These are phyloP conservation scores for Falco naumanni DNA, from an alignment of 2,797 vertebrate species.

Conservation along the genomic window DNA sequence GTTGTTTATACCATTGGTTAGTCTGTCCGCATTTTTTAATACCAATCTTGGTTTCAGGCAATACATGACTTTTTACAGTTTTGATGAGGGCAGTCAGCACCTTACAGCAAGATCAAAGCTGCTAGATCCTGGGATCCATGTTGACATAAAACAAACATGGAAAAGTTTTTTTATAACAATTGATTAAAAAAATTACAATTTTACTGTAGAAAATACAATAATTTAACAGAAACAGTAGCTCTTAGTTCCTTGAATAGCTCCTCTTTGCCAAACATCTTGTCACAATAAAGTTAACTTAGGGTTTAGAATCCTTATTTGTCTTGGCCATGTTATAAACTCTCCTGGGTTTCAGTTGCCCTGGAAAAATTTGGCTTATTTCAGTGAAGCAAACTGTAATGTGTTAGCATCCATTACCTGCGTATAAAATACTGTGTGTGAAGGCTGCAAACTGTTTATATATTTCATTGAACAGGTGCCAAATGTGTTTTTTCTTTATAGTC, in stretches of 20 bases:
- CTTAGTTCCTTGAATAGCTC: not conserved
- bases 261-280: not conserved
- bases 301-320: not conserved
- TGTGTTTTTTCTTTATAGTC: not conserved
- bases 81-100: not conserved
- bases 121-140: accelerated
- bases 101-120: not conserved
- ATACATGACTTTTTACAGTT: not conserved
- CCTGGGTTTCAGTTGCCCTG: not conserved
- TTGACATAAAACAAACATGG: accelerated
- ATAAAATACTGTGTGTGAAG: not conserved
- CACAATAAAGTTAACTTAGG: not conserved
- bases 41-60: accelerated
- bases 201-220: not conserved
- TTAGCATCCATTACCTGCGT: not conserved
- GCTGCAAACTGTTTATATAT: not conserved
- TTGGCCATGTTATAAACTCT: not conserved
- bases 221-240: not conserved
- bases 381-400: not conserved
- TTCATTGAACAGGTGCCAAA: not conserved
- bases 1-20: constrained; percentile 91
- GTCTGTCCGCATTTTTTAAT: constrained; percentile 9
- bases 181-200: not conserved
- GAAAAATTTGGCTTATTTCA: not conserved
- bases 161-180: not conserved